Percentiles rank a stretch among this genome's conserved stretches.
Conservation (phyloP, 92 coral and sea anemone genomes). For the Epizoanthus ramosus region DNA sequence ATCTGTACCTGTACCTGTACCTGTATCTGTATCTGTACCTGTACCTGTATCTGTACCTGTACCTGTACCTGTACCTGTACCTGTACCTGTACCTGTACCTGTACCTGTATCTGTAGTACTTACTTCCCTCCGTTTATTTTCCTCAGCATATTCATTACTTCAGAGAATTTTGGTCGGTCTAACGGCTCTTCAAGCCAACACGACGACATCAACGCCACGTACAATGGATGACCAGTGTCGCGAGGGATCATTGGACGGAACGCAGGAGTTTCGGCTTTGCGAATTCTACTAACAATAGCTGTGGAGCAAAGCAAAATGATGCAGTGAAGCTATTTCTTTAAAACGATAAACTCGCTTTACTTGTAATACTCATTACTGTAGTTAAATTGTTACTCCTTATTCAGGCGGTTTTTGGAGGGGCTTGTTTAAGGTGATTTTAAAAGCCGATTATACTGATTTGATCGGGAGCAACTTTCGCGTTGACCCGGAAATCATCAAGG, state of each 20-base stretch:
- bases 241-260: slow-evolving; percentile 75
- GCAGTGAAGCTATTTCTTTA: not conserved
- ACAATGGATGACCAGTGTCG: slow-evolving; percentile 43
- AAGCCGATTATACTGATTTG: too few relatives aligned
- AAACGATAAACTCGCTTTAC: not conserved
- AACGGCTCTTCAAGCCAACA: slow-evolving; percentile 76
- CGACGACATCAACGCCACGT: slow-evolving; percentile 59
- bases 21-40: too few relatives aligned
- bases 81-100: too few relatives aligned
- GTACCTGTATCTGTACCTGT: too few relatives aligned
- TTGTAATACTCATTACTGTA: too few relatives aligned
- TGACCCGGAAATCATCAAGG: too few relatives aligned
- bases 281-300: slow-evolving; percentile 68
- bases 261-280: slow-evolving; percentile 65
- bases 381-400: too few relatives aligned
- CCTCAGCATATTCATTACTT: slow-evolving; percentile 62
- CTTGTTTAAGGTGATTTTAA: too few relatives aligned
- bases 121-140: slow-evolving; percentile 79
- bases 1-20: too few relatives aligned
- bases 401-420: too few relatives aligned
- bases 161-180: slow-evolving; percentile 64
- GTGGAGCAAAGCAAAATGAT: not conserved
- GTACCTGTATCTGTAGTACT: not conserved
- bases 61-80: too few relatives aligned
- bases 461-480: too few relatives aligned